phyloP scores from a whole-genome alignment of 2,113 vertebrate genomes.

The Macrotus californicus region DNA sequence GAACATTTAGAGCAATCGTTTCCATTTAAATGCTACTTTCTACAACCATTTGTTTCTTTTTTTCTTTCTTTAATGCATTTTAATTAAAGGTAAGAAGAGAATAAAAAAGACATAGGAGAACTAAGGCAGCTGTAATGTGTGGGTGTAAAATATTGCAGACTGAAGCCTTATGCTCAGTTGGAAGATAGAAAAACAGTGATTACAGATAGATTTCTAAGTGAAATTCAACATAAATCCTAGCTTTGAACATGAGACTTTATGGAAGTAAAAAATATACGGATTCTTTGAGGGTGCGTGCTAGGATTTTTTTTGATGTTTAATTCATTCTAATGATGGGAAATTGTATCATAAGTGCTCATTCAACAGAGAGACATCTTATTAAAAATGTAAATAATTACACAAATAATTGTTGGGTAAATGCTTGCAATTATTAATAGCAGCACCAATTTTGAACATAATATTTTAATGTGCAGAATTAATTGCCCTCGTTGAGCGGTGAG shows the following conservation, averaged over 20 bases:
- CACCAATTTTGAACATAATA: slow-evolving; percentile 1
- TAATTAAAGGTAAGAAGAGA: slow-evolving; percentile 68
- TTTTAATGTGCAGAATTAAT: background rate
- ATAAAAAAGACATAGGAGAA: slow-evolving; percentile 1
- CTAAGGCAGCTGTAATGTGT: slow-evolving; percentile 22
- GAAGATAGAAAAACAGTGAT: slow-evolving; percentile 44
- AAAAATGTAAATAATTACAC: background rate
- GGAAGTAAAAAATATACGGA: background rate
- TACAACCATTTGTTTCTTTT: slow-evolving; percentile 50
- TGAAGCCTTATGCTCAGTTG: slow-evolving; percentile 30
- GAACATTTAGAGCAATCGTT: background rate
- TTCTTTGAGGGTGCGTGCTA: background rate
- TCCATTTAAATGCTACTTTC: slow-evolving; percentile 48
- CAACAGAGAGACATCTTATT: background rate
- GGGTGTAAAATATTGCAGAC: background rate
- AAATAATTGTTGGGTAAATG: slow-evolving; percentile 41
- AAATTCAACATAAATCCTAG: slow-evolving; percentile 39
- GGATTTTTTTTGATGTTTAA: slow-evolving; percentile 13
- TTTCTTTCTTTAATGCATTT: slow-evolving; percentile 61
- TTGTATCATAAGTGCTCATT: background rate
- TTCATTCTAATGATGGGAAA: slow-evolving; percentile 26
- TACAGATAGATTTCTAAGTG: slow-evolving; percentile 45
- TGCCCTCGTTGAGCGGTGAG: background rate
- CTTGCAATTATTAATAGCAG: background rate
- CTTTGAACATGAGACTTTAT: slow-evolving; percentile 44